Evolutionary conservation across 2,888 invertebrate genomes (phyloP), one percentile per base, ranked within the genome.

Genomic region (Troides helena): DNA sequence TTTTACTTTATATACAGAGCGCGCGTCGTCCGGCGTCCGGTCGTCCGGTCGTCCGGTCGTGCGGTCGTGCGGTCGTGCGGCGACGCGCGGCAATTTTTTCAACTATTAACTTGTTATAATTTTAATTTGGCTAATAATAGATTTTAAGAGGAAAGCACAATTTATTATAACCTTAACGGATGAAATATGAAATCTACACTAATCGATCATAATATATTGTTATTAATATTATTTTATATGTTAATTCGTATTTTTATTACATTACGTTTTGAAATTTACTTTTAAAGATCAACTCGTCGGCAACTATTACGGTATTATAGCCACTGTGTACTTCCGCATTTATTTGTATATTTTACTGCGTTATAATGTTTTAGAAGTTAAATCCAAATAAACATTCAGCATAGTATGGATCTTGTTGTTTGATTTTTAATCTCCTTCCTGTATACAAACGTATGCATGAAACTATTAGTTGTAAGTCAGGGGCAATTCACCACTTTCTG

Each of bases 301-400:
- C 87, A 85, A 61, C 82, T 81, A 75, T 82, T 86, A 81, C 78
- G 76, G 75, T 66, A 70, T 67, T 73, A 77, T 78, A 86, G 80
- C n/a, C 43, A 65, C 50, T 46, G 65, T 69, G 65, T 86, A 84
- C 84, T 89, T 87, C 77, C 78, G 89, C 92, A 92, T 92, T 92
- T 92, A 91, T 88, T 90, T 92, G 85, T 88, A 86, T 88, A 85
- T 86, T 90, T 88, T 90, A 89, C 88, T 89, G 85, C 90, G 90
- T 92, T 87, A 87, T 81, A 79, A 89, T 90, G 88, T 91, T 90
- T 90, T 91, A 90, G 89, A 88, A 81, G 87, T 88, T 89, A 87
- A 85, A 88, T 88, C 88, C 89, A 90, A 92, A 92, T 92, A 92
- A 92, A 92, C 92, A 91, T 91, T 91, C 89, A 85, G 87, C 91